Evolutionary conservation across 1,140 invertebrate genomes (phyloP), one percentile per base, ranked within the genome.

Genomic region (Myzus persicae): DNA sequence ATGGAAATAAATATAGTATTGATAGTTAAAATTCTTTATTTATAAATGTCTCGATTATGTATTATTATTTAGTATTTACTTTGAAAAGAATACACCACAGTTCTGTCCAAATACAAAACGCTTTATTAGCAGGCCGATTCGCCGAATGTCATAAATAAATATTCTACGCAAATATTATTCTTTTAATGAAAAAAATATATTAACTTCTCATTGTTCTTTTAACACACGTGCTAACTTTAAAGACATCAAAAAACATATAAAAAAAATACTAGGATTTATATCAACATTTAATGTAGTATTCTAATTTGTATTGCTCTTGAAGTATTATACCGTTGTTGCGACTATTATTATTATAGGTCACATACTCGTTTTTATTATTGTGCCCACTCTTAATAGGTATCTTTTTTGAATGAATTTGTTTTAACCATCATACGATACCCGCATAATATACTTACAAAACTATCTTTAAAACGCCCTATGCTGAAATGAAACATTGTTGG

Each of bases 191-290:
- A 84, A 31, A 44, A 44, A 85, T 20, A n/a, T 44, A 85, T 4
- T 24, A 9, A 18, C 42, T 44, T 85, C 40, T 42, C 84, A 85
- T 85, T 44, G 84, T 85, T 85, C 26, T 87, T n/a, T 36, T 7
- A 9, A 46, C n/a, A 18, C 40, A 44, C 44, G n/a, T 46, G 44
- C 36, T 20, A 31, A 59, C 31, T 76, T 14, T 89, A 36, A 26
- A 89, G 46, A 14, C 46, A 89, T 51, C n/a, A 38, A 51, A 51
- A 89, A 38, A n/a, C n/a, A 46, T n/a, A 88, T 88, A 87, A 88
- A 48, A 48, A 87, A 46, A 48, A 24, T 24, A 89, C 46, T 14
- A 4, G 18, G n/a, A 51, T 38, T 11, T 46, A 9, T 51, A 51
- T 51, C 18, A 76, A 67, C 31, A 76, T 76, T 36, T 36, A 38